Percentiles rank a stretch among this genome's conserved stretches.
Evolutionary conservation across 2,888 invertebrate species (phyloP).

Genomic region (Aspidiotus rigidus): DNA sequence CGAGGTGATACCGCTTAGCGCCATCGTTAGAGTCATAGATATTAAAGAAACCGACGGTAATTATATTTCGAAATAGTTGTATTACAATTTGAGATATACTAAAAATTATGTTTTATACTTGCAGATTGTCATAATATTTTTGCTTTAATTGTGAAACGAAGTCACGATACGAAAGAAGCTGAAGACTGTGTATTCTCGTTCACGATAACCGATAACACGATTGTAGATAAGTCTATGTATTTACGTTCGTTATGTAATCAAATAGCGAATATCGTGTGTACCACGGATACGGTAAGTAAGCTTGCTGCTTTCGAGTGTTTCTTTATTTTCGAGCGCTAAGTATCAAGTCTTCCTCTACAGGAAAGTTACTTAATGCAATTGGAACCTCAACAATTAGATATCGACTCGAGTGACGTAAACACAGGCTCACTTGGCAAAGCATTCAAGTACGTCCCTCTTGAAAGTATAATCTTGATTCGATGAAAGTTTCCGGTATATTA

Average conservation of each 20-base stretch:
- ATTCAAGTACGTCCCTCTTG: constrained; percentile 53
- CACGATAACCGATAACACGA: constrained; percentile 69
- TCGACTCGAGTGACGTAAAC: constrained; percentile 77
- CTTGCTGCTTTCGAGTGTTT: too few species aligned
- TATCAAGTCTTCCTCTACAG: constrained; percentile 45
- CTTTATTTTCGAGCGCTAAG: neutral
- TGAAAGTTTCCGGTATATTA: too few species aligned
- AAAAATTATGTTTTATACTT: constrained; percentile 36
- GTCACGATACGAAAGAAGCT: constrained; percentile 53
- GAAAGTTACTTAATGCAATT: constrained; percentile 68
- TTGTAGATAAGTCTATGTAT: constrained; percentile 66
- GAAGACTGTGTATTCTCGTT: constrained; percentile 84
- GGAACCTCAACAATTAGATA: constrained; percentile 73
- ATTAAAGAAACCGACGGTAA: constrained; percentile 74
- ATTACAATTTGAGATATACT: neutral
- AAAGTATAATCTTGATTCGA: too few species aligned
- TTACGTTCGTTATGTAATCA: constrained; percentile 74
- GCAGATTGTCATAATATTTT: constrained; percentile 81
- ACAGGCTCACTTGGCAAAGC: constrained; percentile 77
- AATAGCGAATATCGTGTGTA: constrained; percentile 84
- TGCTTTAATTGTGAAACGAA: constrained; percentile 77
- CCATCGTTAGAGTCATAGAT: constrained; percentile 83
- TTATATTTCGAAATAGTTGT: neutral
- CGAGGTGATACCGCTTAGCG: constrained; percentile 74
- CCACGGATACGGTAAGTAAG: constrained; percentile 75